These are phyloP conservation scores for Nyctereutes procyonoides DNA, from an alignment of 2,113 vertebrate species.

Conservation along the genomic window DNA sequence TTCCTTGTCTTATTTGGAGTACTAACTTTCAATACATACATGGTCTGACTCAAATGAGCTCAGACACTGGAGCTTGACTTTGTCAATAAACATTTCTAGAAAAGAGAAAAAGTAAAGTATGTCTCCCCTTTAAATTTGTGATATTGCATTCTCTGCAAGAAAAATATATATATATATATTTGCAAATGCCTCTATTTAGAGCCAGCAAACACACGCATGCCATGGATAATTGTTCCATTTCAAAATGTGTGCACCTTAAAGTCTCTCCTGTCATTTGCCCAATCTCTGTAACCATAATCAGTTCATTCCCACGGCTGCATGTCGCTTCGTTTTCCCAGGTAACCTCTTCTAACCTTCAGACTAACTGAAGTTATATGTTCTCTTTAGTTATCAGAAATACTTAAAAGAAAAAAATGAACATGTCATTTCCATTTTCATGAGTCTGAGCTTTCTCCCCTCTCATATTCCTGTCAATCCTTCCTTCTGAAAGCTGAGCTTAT, in stretches of 20 bases:
- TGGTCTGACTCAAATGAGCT: not conserved
- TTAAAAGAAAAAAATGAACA: not conserved
- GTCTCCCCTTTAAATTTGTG: not conserved
- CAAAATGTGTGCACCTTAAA: not conserved
- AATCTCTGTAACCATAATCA: not conserved
- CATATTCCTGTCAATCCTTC: slow-evolving; percentile 38
- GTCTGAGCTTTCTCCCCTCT: not conserved
- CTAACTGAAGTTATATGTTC: slow-evolving; percentile 39
- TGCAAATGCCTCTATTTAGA: slow-evolving; percentile 6
- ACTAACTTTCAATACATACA: slow-evolving; percentile 14
- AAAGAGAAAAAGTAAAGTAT: not conserved
- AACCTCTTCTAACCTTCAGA: not conserved
- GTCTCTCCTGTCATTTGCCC: not conserved
- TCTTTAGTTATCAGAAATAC: slow-evolving; percentile 24
- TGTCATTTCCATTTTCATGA: not conserved
- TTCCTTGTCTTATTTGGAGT: not conserved
- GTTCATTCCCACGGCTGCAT: not conserved
- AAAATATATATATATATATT: not conserved
- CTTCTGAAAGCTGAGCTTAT: slow-evolving; percentile 56
- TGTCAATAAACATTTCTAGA: slow-evolving; percentile 18
- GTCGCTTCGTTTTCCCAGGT: slow-evolving; percentile 18
- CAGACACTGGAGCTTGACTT: not conserved
- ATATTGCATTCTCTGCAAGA: not conserved
- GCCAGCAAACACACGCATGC: not conserved
- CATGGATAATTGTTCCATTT: slow-evolving; percentile 17